Evolutionary conservation across 1,140 invertebrate genomes (phyloP), one percentile per base, ranked within the genome.

Genomic region (Triops longicaudatus): DNA sequence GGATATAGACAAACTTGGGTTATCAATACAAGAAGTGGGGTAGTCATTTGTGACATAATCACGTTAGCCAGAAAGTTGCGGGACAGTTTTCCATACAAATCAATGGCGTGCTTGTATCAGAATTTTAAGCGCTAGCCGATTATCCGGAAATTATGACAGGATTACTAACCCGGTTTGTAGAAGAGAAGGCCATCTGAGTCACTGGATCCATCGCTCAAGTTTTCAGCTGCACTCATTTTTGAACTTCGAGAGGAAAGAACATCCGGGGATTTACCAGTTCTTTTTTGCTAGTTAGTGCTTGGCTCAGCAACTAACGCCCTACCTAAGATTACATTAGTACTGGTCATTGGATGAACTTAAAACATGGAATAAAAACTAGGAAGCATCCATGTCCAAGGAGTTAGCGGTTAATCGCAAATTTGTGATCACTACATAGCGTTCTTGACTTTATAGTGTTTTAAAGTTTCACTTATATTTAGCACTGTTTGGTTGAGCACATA

Each of bases 201-300:
- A 17, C 50, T 63, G 14, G 50, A 63, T 10, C 50, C 50, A 63
- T 63, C 50, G 50, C 50, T 63, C 17, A 63, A 63, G 17, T 63
- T 63, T 17, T 63, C 50, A n/a, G 50, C 50, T 14, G 50, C 50
- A 63, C 50, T 63, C 50, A 63, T 63, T 63, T 63, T 63, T 22
- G 10, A n/a, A 4, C 31, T 2, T 37, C 31, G 7, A 37, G 31
- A 7, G 31, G 2, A 37, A 37, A 2, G 31, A 37, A 50, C 2
- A n/a, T 63, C 2, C 44, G 14, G 14, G 22, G 22, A 63, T 63
- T 63, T n/a, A 63, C 50, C n/a, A 63, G 50, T 22, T 37, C 31
- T 17, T 63, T 22, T 63, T 22, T 63, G 14, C 22, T 63, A 63
- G 50, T 63, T 63, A 63, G 17, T 63, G 50, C 22, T 63, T 63